Conservation (phyloP, 2,888 invertebrate species). For the Xanthorhoe designata region DNA sequence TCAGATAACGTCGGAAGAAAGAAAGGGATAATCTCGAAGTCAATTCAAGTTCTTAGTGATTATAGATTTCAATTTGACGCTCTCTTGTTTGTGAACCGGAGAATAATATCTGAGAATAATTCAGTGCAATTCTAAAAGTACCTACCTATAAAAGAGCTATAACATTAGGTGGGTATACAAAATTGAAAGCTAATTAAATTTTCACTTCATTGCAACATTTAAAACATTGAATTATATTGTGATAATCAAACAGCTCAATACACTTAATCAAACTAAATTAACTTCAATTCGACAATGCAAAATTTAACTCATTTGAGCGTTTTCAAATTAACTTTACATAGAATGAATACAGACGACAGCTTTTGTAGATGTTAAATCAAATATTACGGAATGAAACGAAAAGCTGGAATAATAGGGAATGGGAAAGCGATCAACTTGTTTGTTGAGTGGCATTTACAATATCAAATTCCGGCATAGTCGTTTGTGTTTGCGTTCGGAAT, state of each 20-base stretch:
- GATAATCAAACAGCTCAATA: conserved; percentile 9
- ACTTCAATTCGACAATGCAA: conserved; percentile 24
- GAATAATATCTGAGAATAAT: background rate
- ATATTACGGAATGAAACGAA: conserved; percentile 55
- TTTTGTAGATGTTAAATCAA: conserved; percentile 55
- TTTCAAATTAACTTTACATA: conserved; percentile 53
- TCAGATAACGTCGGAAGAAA: conserved; percentile 36
- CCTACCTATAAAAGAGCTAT: background rate
- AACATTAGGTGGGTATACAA: background rate
- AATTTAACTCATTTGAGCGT: conserved; percentile 32
- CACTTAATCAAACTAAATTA: conserved; percentile 8
- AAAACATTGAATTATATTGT: conserved; percentile 1
- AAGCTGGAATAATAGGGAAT: conserved; percentile 52
- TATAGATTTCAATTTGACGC: conserved; percentile 16
- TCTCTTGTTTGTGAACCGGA: conserved; percentile 22
- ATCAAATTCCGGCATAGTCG: conserved; percentile 50
- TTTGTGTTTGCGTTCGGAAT: conserved; percentile 41
- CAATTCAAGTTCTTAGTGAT: conserved; percentile 28
- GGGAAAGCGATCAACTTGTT: conserved; percentile 57
- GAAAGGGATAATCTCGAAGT: conserved; percentile 39
- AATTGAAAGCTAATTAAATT: background rate
- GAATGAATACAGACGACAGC: conserved; percentile 52
- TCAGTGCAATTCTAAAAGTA: background rate
- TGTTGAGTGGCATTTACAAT: conserved; percentile 54
- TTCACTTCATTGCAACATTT: conserved; percentile 1